phyloP scores from a whole-genome alignment of 2,888 invertebrate species.

The Encarsia formosa region DNA sequence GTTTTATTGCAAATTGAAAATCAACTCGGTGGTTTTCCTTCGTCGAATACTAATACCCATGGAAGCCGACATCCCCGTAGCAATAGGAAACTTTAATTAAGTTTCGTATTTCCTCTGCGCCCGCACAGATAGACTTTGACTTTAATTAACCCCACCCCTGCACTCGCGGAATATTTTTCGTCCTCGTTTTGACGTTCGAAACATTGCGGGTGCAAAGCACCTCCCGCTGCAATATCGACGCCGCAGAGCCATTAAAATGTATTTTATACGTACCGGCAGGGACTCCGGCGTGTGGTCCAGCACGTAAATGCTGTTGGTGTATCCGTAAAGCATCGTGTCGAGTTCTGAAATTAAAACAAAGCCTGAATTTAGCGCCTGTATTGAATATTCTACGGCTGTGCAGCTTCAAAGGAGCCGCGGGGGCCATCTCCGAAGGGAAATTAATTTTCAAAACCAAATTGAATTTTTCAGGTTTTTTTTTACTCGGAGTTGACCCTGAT shows the following conservation, averaged over 20 bases:
- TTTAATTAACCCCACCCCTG: constrained; percentile 15
- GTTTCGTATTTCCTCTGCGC: constrained; percentile 9
- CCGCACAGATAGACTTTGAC: constrained; percentile 13
- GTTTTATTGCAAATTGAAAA: constrained; percentile 19
- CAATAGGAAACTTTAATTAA: constrained; percentile 17
- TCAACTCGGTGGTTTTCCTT: constrained; percentile 11
- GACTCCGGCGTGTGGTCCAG: constrained; percentile 48
- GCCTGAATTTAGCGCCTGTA: too few relatives aligned
- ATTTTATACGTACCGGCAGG: constrained; percentile 43
- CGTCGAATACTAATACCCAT: constrained; percentile 12
- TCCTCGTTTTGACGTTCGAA: not conserved
- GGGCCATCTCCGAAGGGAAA: too few relatives aligned
- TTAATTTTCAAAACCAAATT: too few relatives aligned
- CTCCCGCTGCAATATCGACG: too few relatives aligned
- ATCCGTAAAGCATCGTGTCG: constrained; percentile 49
- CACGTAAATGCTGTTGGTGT: constrained; percentile 48
- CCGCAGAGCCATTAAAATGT: too few relatives aligned
- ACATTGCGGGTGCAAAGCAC: not conserved
- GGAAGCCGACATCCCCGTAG: not conserved
- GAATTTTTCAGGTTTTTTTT: too few relatives aligned
- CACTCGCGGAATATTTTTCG: not conserved
- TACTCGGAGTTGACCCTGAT: too few relatives aligned
- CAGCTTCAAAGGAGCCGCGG: too few relatives aligned
- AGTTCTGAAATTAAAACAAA: constrained; percentile 39
- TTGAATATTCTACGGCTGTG: too few relatives aligned